phyloP scores from a whole-genome alignment of 2,113 vertebrate species.

The Sminthopsis crassicaudata region DNA sequence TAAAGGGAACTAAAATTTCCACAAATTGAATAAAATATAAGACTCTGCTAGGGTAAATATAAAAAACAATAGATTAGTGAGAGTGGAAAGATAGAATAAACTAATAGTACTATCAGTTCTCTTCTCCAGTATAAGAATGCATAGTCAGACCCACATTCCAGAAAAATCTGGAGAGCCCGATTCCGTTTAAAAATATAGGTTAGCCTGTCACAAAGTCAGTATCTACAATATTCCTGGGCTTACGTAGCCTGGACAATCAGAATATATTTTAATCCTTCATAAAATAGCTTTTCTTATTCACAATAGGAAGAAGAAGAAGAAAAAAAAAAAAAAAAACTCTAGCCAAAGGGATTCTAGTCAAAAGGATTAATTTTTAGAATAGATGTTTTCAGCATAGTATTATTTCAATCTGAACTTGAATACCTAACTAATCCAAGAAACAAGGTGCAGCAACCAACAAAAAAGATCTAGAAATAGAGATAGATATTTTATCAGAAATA shows the following conservation, averaged over 20 bases:
- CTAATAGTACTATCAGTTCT: slow-evolving; percentile 45
- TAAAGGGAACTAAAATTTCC: neutral
- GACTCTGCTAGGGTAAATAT: slow-evolving; percentile 53
- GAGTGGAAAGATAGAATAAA: slow-evolving; percentile 59
- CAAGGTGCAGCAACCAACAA: slow-evolving; percentile 72
- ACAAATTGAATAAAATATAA: slow-evolving; percentile 42
- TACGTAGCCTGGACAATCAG: slow-evolving; percentile 59
- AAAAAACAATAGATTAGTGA: slow-evolving; percentile 51
- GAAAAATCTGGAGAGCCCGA: slow-evolving; percentile 65
- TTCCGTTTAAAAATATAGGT: slow-evolving; percentile 72
- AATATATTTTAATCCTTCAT: slow-evolving; percentile 69
- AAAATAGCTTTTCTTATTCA: slow-evolving; percentile 67
- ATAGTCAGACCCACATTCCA: slow-evolving; percentile 73
- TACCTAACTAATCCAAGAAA: slow-evolving; percentile 68
- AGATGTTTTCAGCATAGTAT: neutral
- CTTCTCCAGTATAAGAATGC: slow-evolving; percentile 64
- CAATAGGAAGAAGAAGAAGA: slow-evolving; percentile 35
- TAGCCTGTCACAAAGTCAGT: slow-evolving; percentile 77
- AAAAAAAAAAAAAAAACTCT: slow-evolving; percentile 15
- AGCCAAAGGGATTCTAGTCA: slow-evolving; percentile 5
- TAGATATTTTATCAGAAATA: slow-evolving; percentile 1
- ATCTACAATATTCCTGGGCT: slow-evolving; percentile 72
- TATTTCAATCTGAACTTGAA: slow-evolving; percentile 45
- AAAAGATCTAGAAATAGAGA: slow-evolving; percentile 64
- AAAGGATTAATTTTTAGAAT: slow-evolving; percentile 54